phyloP scores from a whole-genome alignment of 2,888 invertebrate species.

The Synanthedon vespiformis region DNA sequence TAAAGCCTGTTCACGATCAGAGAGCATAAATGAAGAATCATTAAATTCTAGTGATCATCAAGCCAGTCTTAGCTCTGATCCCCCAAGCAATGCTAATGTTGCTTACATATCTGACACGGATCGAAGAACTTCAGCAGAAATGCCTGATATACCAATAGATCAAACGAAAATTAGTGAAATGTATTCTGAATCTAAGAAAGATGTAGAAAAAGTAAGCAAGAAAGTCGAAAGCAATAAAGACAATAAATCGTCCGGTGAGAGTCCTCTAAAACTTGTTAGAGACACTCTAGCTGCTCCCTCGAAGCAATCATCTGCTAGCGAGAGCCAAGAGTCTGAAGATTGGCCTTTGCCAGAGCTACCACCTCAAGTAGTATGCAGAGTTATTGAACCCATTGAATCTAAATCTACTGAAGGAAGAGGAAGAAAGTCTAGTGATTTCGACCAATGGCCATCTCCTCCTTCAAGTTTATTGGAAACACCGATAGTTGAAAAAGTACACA shows the following conservation, averaged over 20 bases:
- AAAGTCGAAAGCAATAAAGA: slow-evolving; percentile 28
- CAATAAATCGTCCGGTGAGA: slow-evolving; percentile 30
- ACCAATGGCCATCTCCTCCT: slow-evolving; percentile 86
- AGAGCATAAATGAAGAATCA: slow-evolving; percentile 87
- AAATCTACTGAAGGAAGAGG: slow-evolving; percentile 23
- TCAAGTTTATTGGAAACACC: slow-evolving; percentile 78
- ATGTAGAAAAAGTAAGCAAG: slow-evolving; percentile 42
- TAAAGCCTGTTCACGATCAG: slow-evolving; percentile 85
- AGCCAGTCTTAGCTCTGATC: slow-evolving; percentile 86
- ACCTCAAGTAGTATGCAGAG: slow-evolving; percentile 55
- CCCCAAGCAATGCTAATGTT: slow-evolving; percentile 79
- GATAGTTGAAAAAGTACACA: slow-evolving; percentile 81
- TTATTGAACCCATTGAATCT: slow-evolving; percentile 24
- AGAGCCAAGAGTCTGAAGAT: slow-evolving; percentile 81
- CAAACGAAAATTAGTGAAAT: slow-evolving; percentile 71
- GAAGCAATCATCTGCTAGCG: slow-evolving; percentile 62
- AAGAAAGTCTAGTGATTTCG: slow-evolving; percentile 75
- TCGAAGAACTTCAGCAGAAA: slow-evolving; percentile 84
- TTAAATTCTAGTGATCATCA: slow-evolving; percentile 87
- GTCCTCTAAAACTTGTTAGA: slow-evolving; percentile 33
- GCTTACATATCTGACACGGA: slow-evolving; percentile 85
- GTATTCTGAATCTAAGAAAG: slow-evolving; percentile 67
- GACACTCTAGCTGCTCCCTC: slow-evolving; percentile 42
- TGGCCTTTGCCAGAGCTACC: slow-evolving; percentile 83
- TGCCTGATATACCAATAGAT: slow-evolving; percentile 87